Evolutionary conservation across 23 tunicate genomes (phyloP), one percentile per base, ranked within the genome.

Genomic region (Clavelina lepadiformis): DNA sequence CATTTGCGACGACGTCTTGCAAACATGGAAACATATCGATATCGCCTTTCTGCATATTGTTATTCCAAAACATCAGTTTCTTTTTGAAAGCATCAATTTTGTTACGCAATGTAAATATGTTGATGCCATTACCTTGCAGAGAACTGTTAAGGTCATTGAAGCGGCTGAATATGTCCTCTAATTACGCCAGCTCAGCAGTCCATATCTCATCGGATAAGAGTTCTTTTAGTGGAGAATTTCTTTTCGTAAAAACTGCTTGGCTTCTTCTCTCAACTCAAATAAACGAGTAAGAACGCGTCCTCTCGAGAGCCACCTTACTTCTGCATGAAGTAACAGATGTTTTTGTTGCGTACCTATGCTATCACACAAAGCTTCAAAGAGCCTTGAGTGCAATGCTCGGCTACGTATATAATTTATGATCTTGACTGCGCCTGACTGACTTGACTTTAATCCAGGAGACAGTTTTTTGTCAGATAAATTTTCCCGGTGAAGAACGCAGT

Each of bases 51-150:
- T 76, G 82, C 72, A 64, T 73, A 64, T 76, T 65, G 73, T 26
- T 65, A 33, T 32, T 65, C 73, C 72, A 76, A 76, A 53, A 51
- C 72, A 5, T 36, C 63, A 65, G 73, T 63, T 76, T 65, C 53
- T 64, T 51, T 69, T 76, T 65, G 73, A 76, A 76, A 76, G 82
- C 82, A 76, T 76, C 82, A 51, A 73, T 76, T 76, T 76, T 76
- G 82, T 64, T 76, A 33, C 63, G 73, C 41, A 64, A 65, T 76
- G 73, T 76, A 52, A 76, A 76, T 51, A 65, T 76, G 63, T 76
- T 76, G 82, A 63, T 65, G 64, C 38, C 65, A 29, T 13, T 29
- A 46, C 80, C 82, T 76, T 76, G 73, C 72, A 76, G 63, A 63
- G 72, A 65, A 53, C 82, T 76, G 64, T 76, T 76, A 54, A 76